Evolutionary conservation across 2,797 vertebrate genomes (phyloP), one percentile per base, ranked within the genome.

Genomic region (Sebastes minor): DNA sequence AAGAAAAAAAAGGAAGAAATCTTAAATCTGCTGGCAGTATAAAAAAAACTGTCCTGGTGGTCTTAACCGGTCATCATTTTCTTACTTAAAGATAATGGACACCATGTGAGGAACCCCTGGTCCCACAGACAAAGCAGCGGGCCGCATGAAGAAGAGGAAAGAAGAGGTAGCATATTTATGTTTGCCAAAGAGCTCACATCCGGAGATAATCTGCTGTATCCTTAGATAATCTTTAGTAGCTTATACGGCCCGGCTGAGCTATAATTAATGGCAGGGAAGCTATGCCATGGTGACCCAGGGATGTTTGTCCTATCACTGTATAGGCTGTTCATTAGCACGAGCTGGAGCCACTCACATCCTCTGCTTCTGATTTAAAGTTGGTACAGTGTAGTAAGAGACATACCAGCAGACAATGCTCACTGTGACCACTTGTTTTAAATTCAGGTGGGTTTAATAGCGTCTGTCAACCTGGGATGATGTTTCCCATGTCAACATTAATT

Each of bases 181-280:
- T 90, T 90, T 90, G 80, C 84, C 71, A 84, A 87, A 94, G 91
- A 90, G 81, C 81, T 87, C 64, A 85, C 90, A 93, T 95, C 93
- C 87, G 82, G 91, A 92, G 91, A 94, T 94, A 93, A 95, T 94
- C 93, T 92, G 78, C 79, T 88, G 88, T 92, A 92, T 95, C 90
- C 85, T 90, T 72, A 92, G 90, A 91, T 89, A 89, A 92, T 93
- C 89, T 93, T 92, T 90, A 87, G 88, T 86, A 85, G 84, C 61
- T 93, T 92, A 92, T 83, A 91, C 23, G 69, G 87, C 80, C 84
- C 69, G 90, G 88, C 81, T 75, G 79, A 90, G 57, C 83, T 75
- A 82, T 94, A 93, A 95, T 93, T 95, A 91, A 93, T 89, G 94
- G 71, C 93, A 94, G 92, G 81, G 88, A 88, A 70, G 81, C 81